These are phyloP conservation scores for Pantherophis guttatus DNA, from an alignment of 2,113 vertebrate species.

Conservation along the genomic window DNA sequence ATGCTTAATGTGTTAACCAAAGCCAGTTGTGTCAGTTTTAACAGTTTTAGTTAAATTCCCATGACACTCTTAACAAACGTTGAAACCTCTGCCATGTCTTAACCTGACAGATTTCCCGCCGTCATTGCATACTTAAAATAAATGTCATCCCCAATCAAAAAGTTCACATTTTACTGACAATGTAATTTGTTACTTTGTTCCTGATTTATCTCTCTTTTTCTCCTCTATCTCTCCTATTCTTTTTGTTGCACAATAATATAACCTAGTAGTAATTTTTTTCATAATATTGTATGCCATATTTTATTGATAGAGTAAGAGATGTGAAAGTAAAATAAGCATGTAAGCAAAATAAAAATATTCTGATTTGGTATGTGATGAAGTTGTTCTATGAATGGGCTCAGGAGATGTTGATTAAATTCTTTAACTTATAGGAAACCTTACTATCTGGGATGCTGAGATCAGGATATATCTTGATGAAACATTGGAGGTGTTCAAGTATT, in stretches of 20 bases:
- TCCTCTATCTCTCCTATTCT: not conserved
- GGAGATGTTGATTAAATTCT: not conserved
- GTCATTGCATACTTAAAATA: slow-evolving; percentile 83
- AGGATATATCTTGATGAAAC: fast-evolving
- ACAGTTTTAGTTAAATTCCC: slow-evolving; percentile 89
- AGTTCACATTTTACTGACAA: slow-evolving; percentile 81
- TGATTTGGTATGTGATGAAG: not conserved
- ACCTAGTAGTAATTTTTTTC: slow-evolving; percentile 47
- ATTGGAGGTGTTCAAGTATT: not conserved
- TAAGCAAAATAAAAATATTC: slow-evolving; percentile 12
- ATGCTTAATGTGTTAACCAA: slow-evolving; percentile 89
- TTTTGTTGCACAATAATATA: slow-evolving; percentile 37
- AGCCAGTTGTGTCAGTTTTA: slow-evolving; percentile 89
- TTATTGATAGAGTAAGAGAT: slow-evolving; percentile 36
- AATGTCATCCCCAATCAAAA: slow-evolving; percentile 84
- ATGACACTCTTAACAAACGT: slow-evolving; percentile 83
- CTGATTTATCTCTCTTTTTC: slow-evolving; percentile 67
- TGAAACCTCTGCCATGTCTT: slow-evolving; percentile 84
- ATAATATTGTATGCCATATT: slow-evolving; percentile 47
- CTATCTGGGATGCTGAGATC: not conserved
- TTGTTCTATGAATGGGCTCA: slow-evolving; percentile 3
- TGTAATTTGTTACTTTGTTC: slow-evolving; percentile 83
- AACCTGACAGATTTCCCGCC: slow-evolving; percentile 83
- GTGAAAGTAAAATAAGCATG: slow-evolving; percentile 25
- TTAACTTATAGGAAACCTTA: not conserved